These are phyloP conservation scores for Prenolepis imparis DNA, from an alignment of 2,888 invertebrate genomes.

Conservation along the genomic window DNA sequence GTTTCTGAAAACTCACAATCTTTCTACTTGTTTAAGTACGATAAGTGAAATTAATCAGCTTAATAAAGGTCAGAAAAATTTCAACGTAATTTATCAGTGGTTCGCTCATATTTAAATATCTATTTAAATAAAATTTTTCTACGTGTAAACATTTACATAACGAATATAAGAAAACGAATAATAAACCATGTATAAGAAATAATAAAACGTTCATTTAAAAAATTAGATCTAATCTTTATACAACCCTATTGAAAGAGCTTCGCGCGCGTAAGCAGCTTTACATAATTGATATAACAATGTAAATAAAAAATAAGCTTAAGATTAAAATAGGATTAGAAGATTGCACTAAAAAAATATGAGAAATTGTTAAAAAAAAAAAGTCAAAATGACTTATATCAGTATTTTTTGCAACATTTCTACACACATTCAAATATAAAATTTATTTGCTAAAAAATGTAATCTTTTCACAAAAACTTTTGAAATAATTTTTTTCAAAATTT, in stretches of 20 bases:
- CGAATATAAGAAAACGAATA: background rate
- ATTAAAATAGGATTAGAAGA: background rate
- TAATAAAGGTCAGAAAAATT: background rate
- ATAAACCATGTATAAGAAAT: background rate
- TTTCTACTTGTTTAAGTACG: slow-evolving; percentile 29
- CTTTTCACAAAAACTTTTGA: background rate
- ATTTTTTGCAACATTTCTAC: background rate
- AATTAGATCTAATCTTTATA: background rate
- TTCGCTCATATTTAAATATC: background rate
- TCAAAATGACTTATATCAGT: slow-evolving; percentile 3
- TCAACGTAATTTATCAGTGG: slow-evolving; percentile 20
- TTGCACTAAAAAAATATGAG: background rate
- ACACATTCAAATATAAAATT: background rate
- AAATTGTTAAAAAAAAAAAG: background rate
- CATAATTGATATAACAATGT: background rate
- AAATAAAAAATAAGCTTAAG: slow-evolving; percentile 5
- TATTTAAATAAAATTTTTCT: slow-evolving; percentile 15
- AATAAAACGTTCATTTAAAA: slow-evolving; percentile 22
- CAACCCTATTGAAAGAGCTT: background rate
- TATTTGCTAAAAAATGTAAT: background rate
- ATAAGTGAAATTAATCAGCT: slow-evolving; percentile 37
- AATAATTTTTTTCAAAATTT: slow-evolving; percentile 13
- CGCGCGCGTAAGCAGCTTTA: background rate
- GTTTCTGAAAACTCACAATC: slow-evolving; percentile 23
- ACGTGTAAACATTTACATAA: background rate